A percentile compares a stretch with the other conserved stretches of the same genome.
These are phyloP conservation scores for Muscina levida DNA, from an alignment of 2,888 invertebrate species.

Conservation along the genomic window DNA sequence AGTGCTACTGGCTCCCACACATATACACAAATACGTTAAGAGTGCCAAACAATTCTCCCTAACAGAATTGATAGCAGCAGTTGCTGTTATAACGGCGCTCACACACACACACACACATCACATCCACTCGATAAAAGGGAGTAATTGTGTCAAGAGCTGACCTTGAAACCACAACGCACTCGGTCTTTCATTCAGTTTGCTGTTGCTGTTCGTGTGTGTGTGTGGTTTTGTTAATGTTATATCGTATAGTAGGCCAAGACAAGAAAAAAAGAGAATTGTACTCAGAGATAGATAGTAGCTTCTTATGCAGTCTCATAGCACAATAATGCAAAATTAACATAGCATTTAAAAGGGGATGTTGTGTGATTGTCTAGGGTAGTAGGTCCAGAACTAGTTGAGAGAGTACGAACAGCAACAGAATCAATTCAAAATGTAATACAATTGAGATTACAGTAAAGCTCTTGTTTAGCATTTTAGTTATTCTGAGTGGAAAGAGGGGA, in stretches of 20 bases:
- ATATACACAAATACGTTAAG: not conserved
- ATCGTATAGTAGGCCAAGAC: constrained; percentile 46
- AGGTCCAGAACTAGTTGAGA: not conserved
- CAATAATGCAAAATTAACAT: constrained; percentile 12
- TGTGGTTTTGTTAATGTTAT: no score
- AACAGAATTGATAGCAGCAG: not conserved
- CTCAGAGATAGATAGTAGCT: no score
- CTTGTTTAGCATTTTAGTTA: no score
- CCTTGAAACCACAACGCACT: constrained; percentile 58
- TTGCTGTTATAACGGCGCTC: not conserved
- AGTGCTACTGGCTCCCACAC: constrained; percentile 8
- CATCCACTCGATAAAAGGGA: constrained; percentile 36
- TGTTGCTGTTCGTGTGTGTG: constrained; percentile 12
- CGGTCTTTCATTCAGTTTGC: constrained; percentile 11
- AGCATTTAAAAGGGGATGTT: not conserved
- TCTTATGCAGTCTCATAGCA: not conserved
- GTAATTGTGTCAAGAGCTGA: constrained; percentile 64
- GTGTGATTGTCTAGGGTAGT: not conserved
- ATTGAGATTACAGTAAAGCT: no score
- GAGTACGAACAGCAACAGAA: not conserved
- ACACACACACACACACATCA: not conserved
- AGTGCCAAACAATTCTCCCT: not conserved
- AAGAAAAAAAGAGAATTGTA: not conserved
- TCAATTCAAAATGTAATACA: no score
- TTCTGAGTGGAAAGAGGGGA: no score